Base-by-base conservation (phyloP, 2,113 vertebrate genomes). In the Oophaga pumilio region DNA sequence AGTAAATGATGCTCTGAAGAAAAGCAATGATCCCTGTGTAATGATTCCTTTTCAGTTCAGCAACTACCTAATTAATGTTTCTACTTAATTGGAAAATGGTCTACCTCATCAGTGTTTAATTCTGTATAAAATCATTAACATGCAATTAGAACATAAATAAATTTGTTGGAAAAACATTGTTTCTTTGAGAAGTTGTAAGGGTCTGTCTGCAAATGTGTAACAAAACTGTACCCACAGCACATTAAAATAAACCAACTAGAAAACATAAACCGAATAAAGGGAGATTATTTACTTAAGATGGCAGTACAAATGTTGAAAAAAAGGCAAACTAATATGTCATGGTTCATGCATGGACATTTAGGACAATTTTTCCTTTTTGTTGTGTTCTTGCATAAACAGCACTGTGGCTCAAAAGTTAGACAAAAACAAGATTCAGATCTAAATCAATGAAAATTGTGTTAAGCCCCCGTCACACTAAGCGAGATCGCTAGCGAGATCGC, bases 91-190 rank as follows among this genome's bases (percentile, higher is more conserved):
- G 73, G 84, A 77, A 86, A 86, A 86, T 77, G 84, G 84, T 86
- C 62, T 77, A 78, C 84, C 84, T 86, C 84, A 77, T 86, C 84
- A 86, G 84, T 86, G 81, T 83, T 83, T 83, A 83, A 83, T 83
- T 83, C 81, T 15, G 49, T 83, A 68, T 52, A 66, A 86, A 86
- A 86, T 86, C 84, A 86, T 86, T 86, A 86, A 86, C 84, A 86
- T 86, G 84, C 84, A 86, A 86, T 86, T 86, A 86, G 71, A 76
- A 85, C 84, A 76, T 86, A 86, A 86, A 77, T 77, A 86, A 77
- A 86, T 85, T 73, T 76, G 57, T 85, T 76, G 53, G 20, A 76
- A 76, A 85, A 85, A 85, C 84, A 86, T 77, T 78, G 59, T 66
- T 86, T 77, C 43, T 86, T 77, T 20, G 43, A 64, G 22, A 86